These are phyloP conservation scores for Apomyelois bistriatella DNA, from an alignment of 2,888 invertebrate genomes.

Conservation along the genomic window DNA sequence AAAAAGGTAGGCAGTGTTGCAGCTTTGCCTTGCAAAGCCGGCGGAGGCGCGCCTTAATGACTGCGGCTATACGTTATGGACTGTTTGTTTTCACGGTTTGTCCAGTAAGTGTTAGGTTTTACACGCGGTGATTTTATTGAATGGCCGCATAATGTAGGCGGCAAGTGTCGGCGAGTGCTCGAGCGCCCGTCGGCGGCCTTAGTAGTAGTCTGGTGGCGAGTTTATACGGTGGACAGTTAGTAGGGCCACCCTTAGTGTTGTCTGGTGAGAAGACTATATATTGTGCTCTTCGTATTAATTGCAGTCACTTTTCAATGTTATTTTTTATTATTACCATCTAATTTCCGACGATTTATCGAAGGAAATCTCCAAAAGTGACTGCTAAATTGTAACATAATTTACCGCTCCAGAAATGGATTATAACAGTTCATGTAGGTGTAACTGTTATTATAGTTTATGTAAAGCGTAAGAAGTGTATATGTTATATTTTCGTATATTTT, in stretches of 20 bases:
- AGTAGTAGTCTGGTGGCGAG: constrained; percentile 52
- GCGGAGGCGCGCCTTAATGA: constrained; percentile 12
- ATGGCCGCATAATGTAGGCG: constrained; percentile 63
- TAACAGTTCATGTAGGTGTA: constrained; percentile 70
- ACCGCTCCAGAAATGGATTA: constrained; percentile 57
- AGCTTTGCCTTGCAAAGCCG: constrained; percentile 23
- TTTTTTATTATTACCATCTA: background rate
- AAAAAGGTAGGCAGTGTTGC: constrained; percentile 20
- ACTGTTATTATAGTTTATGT: constrained; percentile 76
- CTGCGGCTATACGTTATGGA: constrained; percentile 30
- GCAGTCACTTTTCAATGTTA: constrained; percentile 22
- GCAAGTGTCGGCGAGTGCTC: constrained; percentile 33
- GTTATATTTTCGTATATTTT: constrained; percentile 71
- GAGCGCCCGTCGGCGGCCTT: constrained; percentile 28
- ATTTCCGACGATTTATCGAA: constrained; percentile 1
- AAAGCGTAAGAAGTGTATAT: constrained; percentile 75
- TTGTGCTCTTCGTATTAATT: constrained; percentile 39
- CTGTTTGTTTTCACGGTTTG: constrained; percentile 56
- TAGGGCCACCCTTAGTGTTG: constrained; percentile 31
- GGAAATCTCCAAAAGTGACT: constrained; percentile 27
- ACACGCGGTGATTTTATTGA: constrained; percentile 77
- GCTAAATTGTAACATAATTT: constrained; percentile 62
- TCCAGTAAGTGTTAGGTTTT: constrained; percentile 63
- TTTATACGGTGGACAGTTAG: constrained; percentile 51
- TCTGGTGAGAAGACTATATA: constrained; percentile 40